Base-by-base conservation (phyloP, 1,140 invertebrate genomes). In the Leptinotarsa undecemlineata region DNA sequence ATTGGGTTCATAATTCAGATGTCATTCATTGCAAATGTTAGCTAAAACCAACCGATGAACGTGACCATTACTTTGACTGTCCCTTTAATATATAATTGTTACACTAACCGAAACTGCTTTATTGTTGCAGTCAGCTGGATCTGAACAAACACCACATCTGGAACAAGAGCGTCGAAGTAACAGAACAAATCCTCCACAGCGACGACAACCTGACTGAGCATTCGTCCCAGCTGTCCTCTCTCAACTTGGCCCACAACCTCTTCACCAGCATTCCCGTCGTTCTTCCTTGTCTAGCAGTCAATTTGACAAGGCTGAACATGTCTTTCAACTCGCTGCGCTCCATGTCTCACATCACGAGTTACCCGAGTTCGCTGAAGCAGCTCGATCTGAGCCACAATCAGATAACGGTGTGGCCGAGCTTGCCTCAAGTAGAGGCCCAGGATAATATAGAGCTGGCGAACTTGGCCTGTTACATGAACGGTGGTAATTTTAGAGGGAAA, bases 371-470 rank as follows among this genome's bases (percentile, higher is more conserved):
- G 64, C 85, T 99, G 1, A 95, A 96, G 77, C 96, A 98, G 83
- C 84, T 99, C 2, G 97, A 99, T 86, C 86, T 99, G 19, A 96
- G 94, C 11, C 93, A 98, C 83, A 99, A 99, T 86, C 92, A 94
- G 82, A 95, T 99, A 68, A 90, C 90, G 1, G 91, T 92, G 74
- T 97, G 95, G 95, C 94, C 94, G 8, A 94, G 92, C 83, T 84
- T 95, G 71, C 93, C 93, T 0, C 92, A 91, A 76, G 87, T 92
- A 0, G 90, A 90, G 57, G 88, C 89, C 11, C 85, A 87, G 0
- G 91, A 92, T 83, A 85, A 87, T 3, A 89, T 89, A 86, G 88
- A 89, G 78, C 85, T 89, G 75, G 89, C 86, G 2, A 87, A 90
- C 57, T 87, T 91, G 17, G 88, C 90, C n/a, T 92, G 92, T 81